These are phyloP conservation scores for Urocolius indicus DNA, from an alignment of 2,113 vertebrate genomes.

Conservation along the genomic window DNA sequence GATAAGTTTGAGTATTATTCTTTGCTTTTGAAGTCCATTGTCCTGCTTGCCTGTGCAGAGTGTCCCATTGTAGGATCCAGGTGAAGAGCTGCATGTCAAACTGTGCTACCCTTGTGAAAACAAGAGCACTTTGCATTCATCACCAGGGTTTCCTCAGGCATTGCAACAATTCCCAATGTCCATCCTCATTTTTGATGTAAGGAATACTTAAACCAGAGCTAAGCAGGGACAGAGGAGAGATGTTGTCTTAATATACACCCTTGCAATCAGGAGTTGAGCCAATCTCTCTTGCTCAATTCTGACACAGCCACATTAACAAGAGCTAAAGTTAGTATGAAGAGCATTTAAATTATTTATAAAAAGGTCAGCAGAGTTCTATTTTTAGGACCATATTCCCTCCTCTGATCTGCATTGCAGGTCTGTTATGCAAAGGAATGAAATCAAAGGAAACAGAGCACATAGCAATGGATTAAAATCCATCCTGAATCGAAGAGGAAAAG, in stretches of 20 bases:
- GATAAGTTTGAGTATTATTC: background rate
- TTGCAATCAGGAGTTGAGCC: background rate
- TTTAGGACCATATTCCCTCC: conserved; percentile 48
- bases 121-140: background rate
- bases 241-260: background rate
- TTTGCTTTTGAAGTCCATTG: background rate
- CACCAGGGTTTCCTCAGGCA: background rate
- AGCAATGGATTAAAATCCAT: background rate
- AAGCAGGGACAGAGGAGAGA: background rate
- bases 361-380: conserved; percentile 68
- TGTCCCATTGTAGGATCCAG: background rate
- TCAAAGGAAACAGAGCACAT: conserved; percentile 2
- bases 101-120: background rate
- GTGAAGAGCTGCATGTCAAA: background rate
- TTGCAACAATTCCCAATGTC: background rate
- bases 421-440: background rate
- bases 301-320: background rate
- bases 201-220: background rate
- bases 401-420: conserved; percentile 66
- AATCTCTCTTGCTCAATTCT: background rate
- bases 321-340: conserved; percentile 61
- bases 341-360: conserved; percentile 70
- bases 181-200: background rate
- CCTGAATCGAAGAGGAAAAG: background rate
- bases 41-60: background rate